Evolutionary conservation across 2,113 vertebrate species (phyloP), one percentile per base, ranked within the genome.

Genomic region (Xiphophorus couchianus): DNA sequence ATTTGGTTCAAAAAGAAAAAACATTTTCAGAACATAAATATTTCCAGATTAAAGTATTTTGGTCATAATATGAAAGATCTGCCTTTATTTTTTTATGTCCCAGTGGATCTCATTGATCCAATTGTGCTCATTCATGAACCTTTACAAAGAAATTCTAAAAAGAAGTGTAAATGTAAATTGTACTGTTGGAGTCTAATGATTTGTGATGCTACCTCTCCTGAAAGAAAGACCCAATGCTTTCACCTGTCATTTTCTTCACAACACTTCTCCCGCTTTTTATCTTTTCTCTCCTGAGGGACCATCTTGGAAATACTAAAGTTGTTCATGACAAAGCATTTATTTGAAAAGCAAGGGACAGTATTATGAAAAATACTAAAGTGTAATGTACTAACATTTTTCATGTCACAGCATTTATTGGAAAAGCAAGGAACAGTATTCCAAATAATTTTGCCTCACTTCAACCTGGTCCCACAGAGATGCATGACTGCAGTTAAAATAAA

Each of bases 401-500:
- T 62, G 65, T 81, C 58, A 69, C 48, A 76, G 33, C 51, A 80
- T 79, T 71, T 79, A 70, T 86, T 81, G 84, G 72, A 83, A 74
- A 69, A 77, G 60, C 48, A 75, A 35, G 33, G 12, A 64, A 78
- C 42, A 84, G 63, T 67, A 62, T 42, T 60, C 1, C 8, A 79
- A 71, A 73, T 33, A 72, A 30, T 30, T 72, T 31, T 44, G 3
- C 63, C 71, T 80, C 73, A 62, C 25, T 67, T 66, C 33, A 19
- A 15, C 51, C 68, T 68, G 48, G 29, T 51, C 17, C 64, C 22
- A 37, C 22, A 39, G 14, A 66, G 70, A 27, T 29, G 64, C 22
- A 74, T 48, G 19, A 58, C 7, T 60, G 31, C 0, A 19, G 27
- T 77, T 37, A 13, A 58, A 19, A 15, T 35, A 14, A 39, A 44